phyloP scores from a whole-genome alignment of 2,113 vertebrate species.

The Takifugu bimaculatus region DNA sequence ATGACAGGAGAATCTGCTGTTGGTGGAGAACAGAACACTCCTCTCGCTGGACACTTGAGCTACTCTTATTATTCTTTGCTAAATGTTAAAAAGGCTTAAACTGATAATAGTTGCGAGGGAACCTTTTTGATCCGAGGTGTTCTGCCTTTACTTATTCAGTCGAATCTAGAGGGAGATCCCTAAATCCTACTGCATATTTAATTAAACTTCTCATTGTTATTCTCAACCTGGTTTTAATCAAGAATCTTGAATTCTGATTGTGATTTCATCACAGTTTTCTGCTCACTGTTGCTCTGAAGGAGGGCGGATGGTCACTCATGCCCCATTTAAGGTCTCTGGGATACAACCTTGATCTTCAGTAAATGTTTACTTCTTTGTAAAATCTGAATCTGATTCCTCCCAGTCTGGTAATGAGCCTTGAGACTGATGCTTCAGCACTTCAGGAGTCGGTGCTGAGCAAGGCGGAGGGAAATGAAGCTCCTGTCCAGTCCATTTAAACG shows the following conservation, averaged over 20 bases:
- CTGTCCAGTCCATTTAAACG: slow-evolving; percentile 48
- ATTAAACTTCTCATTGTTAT: slow-evolving; percentile 66
- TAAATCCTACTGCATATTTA: slow-evolving; percentile 56
- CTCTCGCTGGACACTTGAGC: neutral
- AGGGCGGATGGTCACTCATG: neutral
- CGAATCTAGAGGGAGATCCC: slow-evolving; percentile 54
- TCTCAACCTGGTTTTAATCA: slow-evolving; percentile 66
- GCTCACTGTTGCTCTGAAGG: slow-evolving; percentile 21
- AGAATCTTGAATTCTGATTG: slow-evolving; percentile 44
- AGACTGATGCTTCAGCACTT: slow-evolving; percentile 30
- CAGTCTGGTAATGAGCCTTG: slow-evolving; percentile 34
- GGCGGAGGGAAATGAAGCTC: slow-evolving; percentile 55
- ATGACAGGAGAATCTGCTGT: slow-evolving; percentile 6
- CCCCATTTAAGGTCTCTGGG: slow-evolving; percentile 20
- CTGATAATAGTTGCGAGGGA: slow-evolving; percentile 13
- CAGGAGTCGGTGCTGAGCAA: slow-evolving; percentile 47
- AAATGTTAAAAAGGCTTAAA: slow-evolving; percentile 31
- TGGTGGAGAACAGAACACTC: neutral
- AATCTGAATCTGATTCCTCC: slow-evolving; percentile 8
- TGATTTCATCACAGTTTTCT: slow-evolving; percentile 23
- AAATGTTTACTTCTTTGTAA: slow-evolving; percentile 37
- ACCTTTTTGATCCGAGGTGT: slow-evolving; percentile 25
- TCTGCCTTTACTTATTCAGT: slow-evolving; percentile 25
- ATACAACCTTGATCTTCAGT: slow-evolving; percentile 26
- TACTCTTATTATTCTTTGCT: slow-evolving; percentile 6